These are phyloP conservation scores for Anolis apletophallus DNA, from an alignment of 2,797 vertebrate genomes.

Conservation along the genomic window DNA sequence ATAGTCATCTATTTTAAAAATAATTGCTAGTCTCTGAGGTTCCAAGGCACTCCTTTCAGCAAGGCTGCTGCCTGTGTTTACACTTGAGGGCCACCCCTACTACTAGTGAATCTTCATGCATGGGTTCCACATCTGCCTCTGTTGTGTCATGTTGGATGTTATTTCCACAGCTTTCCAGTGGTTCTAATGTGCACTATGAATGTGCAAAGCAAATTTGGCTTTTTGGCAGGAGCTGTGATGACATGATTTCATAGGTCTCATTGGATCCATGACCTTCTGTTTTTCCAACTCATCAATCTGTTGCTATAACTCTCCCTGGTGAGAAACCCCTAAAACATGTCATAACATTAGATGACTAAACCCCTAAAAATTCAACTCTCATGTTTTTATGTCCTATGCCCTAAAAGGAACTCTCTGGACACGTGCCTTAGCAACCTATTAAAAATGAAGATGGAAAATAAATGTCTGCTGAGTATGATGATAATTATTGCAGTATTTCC, in stretches of 20 bases:
- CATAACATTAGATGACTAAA: constrained; percentile 19
- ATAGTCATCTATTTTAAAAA: constrained; percentile 49
- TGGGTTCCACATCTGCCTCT: constrained; percentile 9
- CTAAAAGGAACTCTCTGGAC: constrained; percentile 28
- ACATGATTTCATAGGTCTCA: constrained; percentile 26
- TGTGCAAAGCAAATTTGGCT: constrained; percentile 30
- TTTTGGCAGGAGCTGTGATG: constrained; percentile 33
- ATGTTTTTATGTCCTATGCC: neutral
- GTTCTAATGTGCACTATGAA: neutral
- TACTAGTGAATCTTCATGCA: constrained; percentile 42
- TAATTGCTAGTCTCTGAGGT: constrained; percentile 7
- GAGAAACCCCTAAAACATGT: neutral
- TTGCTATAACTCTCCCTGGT: constrained; percentile 3
- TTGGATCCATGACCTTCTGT: constrained; percentile 30
- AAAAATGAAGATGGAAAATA: neutral
- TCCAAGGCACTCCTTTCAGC: constrained; percentile 12
- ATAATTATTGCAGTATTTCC: neutral
- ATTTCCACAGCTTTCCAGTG: constrained; percentile 35
- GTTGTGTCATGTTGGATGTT: constrained; percentile 6
- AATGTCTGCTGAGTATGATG: neutral
- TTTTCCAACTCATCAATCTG: constrained; percentile 5
- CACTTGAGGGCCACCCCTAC: neutral
- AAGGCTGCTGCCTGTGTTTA: neutral
- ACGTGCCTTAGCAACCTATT: constrained; percentile 3
- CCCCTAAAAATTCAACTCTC: neutral